Evolutionary conservation across 2,113 vertebrate genomes (phyloP), one percentile per base, ranked within the genome.

Genomic region (Eublepharis macularius): DNA sequence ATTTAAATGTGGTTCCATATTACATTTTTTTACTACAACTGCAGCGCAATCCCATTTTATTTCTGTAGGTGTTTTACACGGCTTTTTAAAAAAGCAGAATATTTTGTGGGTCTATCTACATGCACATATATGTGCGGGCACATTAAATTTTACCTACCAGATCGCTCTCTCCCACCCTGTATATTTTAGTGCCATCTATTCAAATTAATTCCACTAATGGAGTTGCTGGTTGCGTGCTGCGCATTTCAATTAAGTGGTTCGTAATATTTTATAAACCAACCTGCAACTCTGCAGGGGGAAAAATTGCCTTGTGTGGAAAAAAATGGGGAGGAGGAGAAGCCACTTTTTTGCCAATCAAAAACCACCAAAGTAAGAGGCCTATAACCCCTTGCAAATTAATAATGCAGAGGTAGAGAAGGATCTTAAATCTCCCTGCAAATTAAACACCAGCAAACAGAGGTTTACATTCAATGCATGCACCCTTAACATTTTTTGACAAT

Each of bases 131-230:
- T n/a, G 47, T 12, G 17, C 6, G 26, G 2, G 60, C 3, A 24
- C 60, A 63, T 63, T 63, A 76, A 39, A 76, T 26, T 14, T 29
- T 73, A 57, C 51, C 29, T 32, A 2, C 57, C 43, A 34, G 12
- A 24, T 49, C 54, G 36, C 36, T 83, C 69, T 45, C 24, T 32
- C 10, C 41, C 39, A 34, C 76, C 2, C 29, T 79, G 85, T 89
- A 92, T 91, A 88, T 93, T 63, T 93, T 91, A 93, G 93, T 78
- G 91, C 94, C 84, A 92, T 41, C 93, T 91, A 89, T 88, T 93
- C 91, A 86, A 93, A 95, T 95, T 93, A 93, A 94, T 95, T 93
- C 93, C 85, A 83, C 91, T 92, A 92, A 94, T 90, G 92, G 93
- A 93, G 93, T 80, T 54, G 2, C 51, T 63, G 79, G 39, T 84